Base-by-base conservation (phyloP, 2,113 vertebrate species). In the Corythornis vintsioides region DNA sequence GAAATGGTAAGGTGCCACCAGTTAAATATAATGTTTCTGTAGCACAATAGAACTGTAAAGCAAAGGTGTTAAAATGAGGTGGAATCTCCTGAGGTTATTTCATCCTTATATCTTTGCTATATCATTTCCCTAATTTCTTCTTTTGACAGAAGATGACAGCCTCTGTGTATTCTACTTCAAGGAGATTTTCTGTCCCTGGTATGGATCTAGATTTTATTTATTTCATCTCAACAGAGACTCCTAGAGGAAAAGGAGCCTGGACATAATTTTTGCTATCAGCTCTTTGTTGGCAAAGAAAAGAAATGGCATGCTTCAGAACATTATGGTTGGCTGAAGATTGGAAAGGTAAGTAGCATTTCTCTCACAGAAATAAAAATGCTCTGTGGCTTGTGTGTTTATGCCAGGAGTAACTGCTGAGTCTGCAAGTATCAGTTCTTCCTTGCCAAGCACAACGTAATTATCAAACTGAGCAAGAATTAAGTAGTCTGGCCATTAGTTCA, bases 341-440 rank as follows among this genome's bases (percentile, higher is more conserved):
- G 40, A 86, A 93, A 86, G 70, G 65, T 79, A 45, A 86, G 50
- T 57, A 88, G 35, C 3, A 2, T 61, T 88, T 95, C 59, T 71
- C 14, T 53, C 77, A 22, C 21, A 83, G 59, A 83, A 94, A 67
- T 67, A 72, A 91, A 92, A 88, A 59, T 48, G 43, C 38, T 50
- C 42, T 67, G 56, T 71, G 24, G 40, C 35, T 81, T 52, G 28
- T 56, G n/a, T 81, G 26, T 67, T 95, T 90, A 40, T 65, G 56
- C 31, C 76, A 95, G n/a, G 19, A 86, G 52, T 77, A 88, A 86
- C 33, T 83, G 92, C 93, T 83, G 93, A 93, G 65, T 88, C 61
- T 90, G 70, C 65, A 90, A 71, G 28, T n/a, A 65, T 67, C 38
- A 15, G 17, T 60, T 88, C 71, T 92, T 86, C 48, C 10, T 57